Percentiles rank a stretch among this genome's conserved stretches.
Conservation (phyloP, 35 echinoderm and acorn worm species). For the Stichopus chloronotus region DNA sequence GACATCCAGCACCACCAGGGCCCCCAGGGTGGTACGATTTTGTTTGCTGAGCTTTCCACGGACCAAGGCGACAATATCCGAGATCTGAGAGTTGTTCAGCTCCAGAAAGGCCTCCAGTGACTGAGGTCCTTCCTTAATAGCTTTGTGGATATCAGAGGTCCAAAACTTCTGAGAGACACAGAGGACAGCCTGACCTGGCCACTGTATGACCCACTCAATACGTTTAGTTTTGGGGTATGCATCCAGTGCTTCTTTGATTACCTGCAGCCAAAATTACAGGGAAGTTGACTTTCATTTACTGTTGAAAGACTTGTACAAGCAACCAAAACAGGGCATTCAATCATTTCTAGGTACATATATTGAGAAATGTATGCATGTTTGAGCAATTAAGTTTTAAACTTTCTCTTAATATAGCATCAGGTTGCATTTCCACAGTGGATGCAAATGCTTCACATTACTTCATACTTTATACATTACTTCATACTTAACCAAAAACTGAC, state of each 20-base stretch:
- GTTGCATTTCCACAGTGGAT: no score
- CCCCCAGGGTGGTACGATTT: slow-evolving; percentile 98
- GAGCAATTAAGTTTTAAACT: no score
- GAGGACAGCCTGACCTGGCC: slow-evolving; percentile 92
- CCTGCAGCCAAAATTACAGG: slow-evolving; percentile 49
- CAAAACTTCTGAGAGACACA: slow-evolving; percentile 91
- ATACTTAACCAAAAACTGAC: no score
- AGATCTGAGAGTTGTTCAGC: slow-evolving; percentile 93
- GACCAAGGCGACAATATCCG: slow-evolving; percentile 92
- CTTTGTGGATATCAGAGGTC: slow-evolving; percentile 95
- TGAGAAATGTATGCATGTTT: no score
- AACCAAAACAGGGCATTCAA: no score
- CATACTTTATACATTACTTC: no score
- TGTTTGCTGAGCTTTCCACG: slow-evolving; percentile 98
- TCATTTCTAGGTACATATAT: no score
- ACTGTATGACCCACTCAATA: slow-evolving; percentile 87
- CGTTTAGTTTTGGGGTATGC: slow-evolving; percentile 79
- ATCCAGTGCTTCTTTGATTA: slow-evolving; percentile 84
- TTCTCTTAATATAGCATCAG: no score
- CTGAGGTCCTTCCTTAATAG: slow-evolving; percentile 76
- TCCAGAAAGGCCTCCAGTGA: slow-evolving; percentile 82
- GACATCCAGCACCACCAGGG: slow-evolving; percentile 94
- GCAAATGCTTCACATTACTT: no score
- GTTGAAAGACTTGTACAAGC: no score
- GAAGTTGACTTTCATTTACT: background rate